phyloP scores from a whole-genome alignment of 2,797 vertebrate species.

The Liasis olivaceus region DNA sequence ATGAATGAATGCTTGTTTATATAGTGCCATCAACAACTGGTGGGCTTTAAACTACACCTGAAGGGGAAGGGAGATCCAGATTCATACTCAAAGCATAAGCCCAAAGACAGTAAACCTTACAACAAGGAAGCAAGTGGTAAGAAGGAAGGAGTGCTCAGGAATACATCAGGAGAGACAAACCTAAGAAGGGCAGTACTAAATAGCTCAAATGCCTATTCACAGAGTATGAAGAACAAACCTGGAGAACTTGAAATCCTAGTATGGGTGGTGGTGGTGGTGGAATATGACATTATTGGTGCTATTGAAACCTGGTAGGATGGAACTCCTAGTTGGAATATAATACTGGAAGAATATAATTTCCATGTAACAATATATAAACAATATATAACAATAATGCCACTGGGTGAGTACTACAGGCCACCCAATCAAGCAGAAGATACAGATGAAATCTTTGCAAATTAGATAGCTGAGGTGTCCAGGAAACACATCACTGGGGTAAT shows the following conservation, averaged over 20 bases:
- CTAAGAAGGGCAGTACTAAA: neutral
- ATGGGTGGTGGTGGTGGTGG: neutral
- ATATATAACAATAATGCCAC: too few species aligned
- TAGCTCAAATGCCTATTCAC: neutral
- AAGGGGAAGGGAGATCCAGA: neutral
- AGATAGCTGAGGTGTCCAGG: too few species aligned
- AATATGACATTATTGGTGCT: neutral
- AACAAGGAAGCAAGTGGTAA: neutral
- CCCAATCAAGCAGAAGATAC: too few species aligned
- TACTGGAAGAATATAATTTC: neutral
- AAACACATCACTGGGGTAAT: too few species aligned
- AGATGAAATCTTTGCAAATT: too few species aligned
- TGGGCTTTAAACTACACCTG: neutral
- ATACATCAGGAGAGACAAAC: neutral
- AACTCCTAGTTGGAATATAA: neutral
- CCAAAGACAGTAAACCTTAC: neutral
- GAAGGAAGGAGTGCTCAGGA: neutral
- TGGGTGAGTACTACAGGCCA: too few species aligned
- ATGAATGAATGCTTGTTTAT: neutral
- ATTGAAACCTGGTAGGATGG: neutral
- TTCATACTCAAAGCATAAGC: neutral
- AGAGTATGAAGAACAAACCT: neutral
- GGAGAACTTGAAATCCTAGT: neutral
- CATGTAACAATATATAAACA: too few species aligned
- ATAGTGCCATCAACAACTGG: neutral